These are phyloP conservation scores for Hiodon alosoides DNA, from an alignment of 2,113 vertebrate species.

Conservation along the genomic window DNA sequence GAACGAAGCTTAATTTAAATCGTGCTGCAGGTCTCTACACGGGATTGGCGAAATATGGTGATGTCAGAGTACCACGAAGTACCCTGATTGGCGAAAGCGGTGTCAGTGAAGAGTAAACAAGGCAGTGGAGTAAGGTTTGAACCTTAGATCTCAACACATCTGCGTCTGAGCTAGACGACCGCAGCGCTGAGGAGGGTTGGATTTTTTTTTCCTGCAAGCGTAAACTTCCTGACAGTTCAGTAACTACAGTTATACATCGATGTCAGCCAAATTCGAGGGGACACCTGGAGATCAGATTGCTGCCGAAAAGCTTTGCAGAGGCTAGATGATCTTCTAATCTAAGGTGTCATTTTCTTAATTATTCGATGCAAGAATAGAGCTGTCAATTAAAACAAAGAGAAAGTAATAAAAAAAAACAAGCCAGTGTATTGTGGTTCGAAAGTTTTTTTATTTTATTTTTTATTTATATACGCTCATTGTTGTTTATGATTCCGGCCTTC, in stretches of 20 bases:
- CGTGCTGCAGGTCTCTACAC: slow-evolving; percentile 35
- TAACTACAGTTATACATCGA: slow-evolving; percentile 42
- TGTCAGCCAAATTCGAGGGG: slow-evolving; percentile 39
- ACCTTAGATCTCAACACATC: slow-evolving; percentile 63
- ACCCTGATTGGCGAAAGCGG: slow-evolving; percentile 58
- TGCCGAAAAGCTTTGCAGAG: slow-evolving; percentile 8
- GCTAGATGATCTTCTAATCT: slow-evolving; percentile 35
- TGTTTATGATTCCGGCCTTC: slow-evolving; percentile 10
- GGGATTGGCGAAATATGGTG: slow-evolving; percentile 56
- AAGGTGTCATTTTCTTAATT: slow-evolving; percentile 21
- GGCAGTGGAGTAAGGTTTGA: slow-evolving; percentile 64
- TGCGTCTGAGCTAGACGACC: slow-evolving; percentile 47
- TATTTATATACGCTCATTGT: neutral
- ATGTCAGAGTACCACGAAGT: slow-evolving; percentile 57
- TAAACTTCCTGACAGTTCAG: slow-evolving; percentile 49
- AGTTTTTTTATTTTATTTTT: neutral
- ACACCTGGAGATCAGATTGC: slow-evolving; percentile 19
- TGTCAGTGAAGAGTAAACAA: slow-evolving; percentile 54
- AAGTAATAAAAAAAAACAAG: slow-evolving; percentile 25
- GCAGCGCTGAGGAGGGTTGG: slow-evolving; percentile 53
- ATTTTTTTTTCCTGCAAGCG: slow-evolving; percentile 38
- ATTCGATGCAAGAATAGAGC: slow-evolving; percentile 34
- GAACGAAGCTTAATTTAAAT: slow-evolving; percentile 38
- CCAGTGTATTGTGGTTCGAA: neutral
- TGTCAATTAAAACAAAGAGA: slow-evolving; percentile 14